Conservation (phyloP, 2,888 invertebrate genomes). For the Selenia dentaria region DNA sequence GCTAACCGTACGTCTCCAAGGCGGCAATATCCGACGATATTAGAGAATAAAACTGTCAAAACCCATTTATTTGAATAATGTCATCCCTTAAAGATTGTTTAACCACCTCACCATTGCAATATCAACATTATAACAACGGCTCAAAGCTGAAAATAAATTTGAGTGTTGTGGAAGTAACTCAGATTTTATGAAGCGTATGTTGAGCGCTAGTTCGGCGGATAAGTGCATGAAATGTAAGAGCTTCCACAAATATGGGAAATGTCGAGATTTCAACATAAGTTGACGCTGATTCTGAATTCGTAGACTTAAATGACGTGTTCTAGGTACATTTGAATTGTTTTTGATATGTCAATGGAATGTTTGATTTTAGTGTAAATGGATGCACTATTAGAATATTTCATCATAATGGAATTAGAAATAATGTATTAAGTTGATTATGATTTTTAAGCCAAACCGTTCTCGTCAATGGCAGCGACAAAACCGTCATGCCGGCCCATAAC, state of each 20-base stretch:
- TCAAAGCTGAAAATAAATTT: slow-evolving; percentile 9
- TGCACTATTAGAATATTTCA: too few relatives aligned
- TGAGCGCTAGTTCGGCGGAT: slow-evolving; percentile 51
- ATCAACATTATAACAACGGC: slow-evolving; percentile 4
- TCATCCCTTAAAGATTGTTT: slow-evolving; percentile 41
- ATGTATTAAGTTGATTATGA: too few relatives aligned
- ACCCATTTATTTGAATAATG: slow-evolving; percentile 72
- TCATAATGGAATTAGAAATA: too few relatives aligned
- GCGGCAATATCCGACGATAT: slow-evolving; percentile 50
- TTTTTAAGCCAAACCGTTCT: too few relatives aligned
- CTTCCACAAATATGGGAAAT: slow-evolving; percentile 36
- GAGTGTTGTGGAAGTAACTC: slow-evolving; percentile 13
- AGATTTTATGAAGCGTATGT: slow-evolving; percentile 57
- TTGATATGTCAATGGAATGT: too few relatives aligned
- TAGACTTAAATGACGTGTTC: too few relatives aligned
- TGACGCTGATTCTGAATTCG: slow-evolving; percentile 21
- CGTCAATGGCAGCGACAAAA: too few relatives aligned
- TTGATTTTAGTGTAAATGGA: too few relatives aligned
- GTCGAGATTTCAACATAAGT: slow-evolving; percentile 41
- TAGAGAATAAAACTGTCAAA: slow-evolving; percentile 75
- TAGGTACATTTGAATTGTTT: too few relatives aligned
- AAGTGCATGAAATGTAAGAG: slow-evolving; percentile 36
- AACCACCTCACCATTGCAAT: neutral
- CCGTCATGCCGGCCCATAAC: too few relatives aligned
- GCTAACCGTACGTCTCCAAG: slow-evolving; percentile 25